Percentiles rank a stretch among this genome's conserved stretches.
Conservation (phyloP, 2,888 invertebrate genomes). For the Melieria omissa region DNA sequence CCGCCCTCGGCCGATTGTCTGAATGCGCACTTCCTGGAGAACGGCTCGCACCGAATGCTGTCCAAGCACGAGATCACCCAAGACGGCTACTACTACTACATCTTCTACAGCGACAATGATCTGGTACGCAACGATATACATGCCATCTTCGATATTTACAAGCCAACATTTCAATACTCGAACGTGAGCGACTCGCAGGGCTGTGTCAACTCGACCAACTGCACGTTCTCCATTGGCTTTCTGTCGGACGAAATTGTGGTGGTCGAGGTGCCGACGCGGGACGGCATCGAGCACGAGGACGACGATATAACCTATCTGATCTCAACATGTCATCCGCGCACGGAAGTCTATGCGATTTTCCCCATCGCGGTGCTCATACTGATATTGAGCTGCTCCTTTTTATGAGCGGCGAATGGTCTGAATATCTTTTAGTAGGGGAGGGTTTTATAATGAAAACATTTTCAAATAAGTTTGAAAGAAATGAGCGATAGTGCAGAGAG, state of each 20-base stretch:
- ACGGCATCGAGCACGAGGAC: constrained; percentile 81
- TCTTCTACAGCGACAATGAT: constrained; percentile 89
- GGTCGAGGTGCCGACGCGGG: constrained; percentile 84
- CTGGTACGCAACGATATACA: constrained; percentile 82
- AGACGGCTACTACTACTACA: constrained; percentile 89
- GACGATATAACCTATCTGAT: constrained; percentile 78
- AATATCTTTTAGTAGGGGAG: too few relatives aligned
- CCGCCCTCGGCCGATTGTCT: constrained; percentile 76
- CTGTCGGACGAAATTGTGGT: constrained; percentile 83
- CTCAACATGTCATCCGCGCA: constrained; percentile 83
- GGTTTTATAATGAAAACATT: too few relatives aligned
- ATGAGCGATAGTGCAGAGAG: too few relatives aligned
- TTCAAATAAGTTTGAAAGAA: too few relatives aligned
- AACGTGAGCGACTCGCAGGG: constrained; percentile 67
- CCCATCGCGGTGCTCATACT: constrained; percentile 81
- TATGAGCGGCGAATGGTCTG: constrained; percentile 67
- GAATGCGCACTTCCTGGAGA: constrained; percentile 76
- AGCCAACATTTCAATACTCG: constrained; percentile 83
- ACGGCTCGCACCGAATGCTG: constrained; percentile 74
- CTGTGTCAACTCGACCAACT: constrained; percentile 82
- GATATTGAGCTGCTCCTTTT: constrained; percentile 83
- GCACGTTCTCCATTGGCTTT: constrained; percentile 78
- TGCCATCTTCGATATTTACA: constrained; percentile 85
- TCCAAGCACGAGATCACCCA: constrained; percentile 77
- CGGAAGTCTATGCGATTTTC: constrained; percentile 82